Conservation (phyloP, 1,140 invertebrate genomes). For the Pseudomyrmex concolor region DNA sequence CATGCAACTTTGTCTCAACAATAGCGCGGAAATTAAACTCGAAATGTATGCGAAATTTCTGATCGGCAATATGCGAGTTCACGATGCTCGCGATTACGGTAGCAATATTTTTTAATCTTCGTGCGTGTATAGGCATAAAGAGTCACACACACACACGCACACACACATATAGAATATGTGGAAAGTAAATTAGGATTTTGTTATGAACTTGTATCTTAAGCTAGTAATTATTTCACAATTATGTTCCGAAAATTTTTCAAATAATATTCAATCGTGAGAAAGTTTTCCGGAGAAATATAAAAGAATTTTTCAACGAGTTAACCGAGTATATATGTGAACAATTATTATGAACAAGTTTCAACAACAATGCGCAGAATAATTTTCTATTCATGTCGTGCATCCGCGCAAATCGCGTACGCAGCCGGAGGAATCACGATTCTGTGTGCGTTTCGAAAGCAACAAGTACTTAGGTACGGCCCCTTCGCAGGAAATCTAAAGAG, state of each 20-base stretch:
- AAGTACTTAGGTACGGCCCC: conserved; percentile 69
- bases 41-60: conserved; percentile 45
- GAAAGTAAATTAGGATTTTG: too few relatives aligned
- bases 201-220: too few relatives aligned
- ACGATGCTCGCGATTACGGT: conserved; percentile 18
- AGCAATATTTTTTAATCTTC: conserved; percentile 36
- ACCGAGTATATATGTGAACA: background rate
- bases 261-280: background rate
- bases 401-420: conserved; percentile 33
- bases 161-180: too few relatives aligned
- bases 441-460: conserved; percentile 71
- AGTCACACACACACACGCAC: background rate
- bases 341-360: conserved; percentile 6
- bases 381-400: background rate
- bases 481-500: conserved; percentile 68
- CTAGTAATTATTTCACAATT: too few relatives aligned
- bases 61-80: conserved; percentile 43
- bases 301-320: background rate
- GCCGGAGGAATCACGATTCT: conserved; percentile 67
- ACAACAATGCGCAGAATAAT: background rate
- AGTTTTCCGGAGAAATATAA: background rate
- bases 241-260: too few relatives aligned
- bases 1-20: background rate
- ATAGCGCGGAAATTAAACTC: conserved; percentile 2
- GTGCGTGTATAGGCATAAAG: conserved; percentile 24